A percentile compares a stretch with the other conserved stretches of the same genome.
Conservation (phyloP, 2,888 invertebrate genomes). For the Eilema sororculum region DNA sequence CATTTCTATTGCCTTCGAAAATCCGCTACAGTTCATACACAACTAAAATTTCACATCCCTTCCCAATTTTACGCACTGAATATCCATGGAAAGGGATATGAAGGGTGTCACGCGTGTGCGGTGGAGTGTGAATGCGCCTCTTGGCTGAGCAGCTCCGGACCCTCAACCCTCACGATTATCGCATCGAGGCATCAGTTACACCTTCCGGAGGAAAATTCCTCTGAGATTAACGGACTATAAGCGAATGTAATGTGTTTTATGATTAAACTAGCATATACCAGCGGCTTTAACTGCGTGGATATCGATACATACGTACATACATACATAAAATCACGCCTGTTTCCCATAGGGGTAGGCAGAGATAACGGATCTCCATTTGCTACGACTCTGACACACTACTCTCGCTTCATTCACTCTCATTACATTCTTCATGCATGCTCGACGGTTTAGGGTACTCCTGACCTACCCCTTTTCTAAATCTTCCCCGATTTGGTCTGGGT, state of each 20-base stretch:
- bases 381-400: too few species aligned
- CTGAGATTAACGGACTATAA: neutral
- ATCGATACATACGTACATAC: too few species aligned
- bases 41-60: neutral
- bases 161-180: slow-evolving; percentile 33
- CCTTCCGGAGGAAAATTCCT: slow-evolving; percentile 10
- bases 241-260: neutral
- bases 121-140: slow-evolving; percentile 46
- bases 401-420: too few species aligned
- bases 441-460: too few species aligned
- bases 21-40: neutral
- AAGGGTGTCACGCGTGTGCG: slow-evolving; percentile 26
- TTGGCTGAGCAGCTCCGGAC: slow-evolving; percentile 27
- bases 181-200: slow-evolving; percentile 30
- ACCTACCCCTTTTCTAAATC: too few species aligned
- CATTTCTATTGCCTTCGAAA: too few species aligned
- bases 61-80: slow-evolving; percentile 6
- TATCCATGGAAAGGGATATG: neutral
- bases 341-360: too few species aligned
- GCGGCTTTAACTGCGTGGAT: too few species aligned
- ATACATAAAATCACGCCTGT: too few species aligned
- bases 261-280: neutral
- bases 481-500: too few species aligned
- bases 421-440: too few species aligned
- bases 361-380: too few species aligned